A percentile compares a stretch with the other conserved stretches of the same genome.
These are phyloP conservation scores for Scyliorhinus canicula DNA, from an alignment of 2,797 vertebrate genomes.

Conservation along the genomic window DNA sequence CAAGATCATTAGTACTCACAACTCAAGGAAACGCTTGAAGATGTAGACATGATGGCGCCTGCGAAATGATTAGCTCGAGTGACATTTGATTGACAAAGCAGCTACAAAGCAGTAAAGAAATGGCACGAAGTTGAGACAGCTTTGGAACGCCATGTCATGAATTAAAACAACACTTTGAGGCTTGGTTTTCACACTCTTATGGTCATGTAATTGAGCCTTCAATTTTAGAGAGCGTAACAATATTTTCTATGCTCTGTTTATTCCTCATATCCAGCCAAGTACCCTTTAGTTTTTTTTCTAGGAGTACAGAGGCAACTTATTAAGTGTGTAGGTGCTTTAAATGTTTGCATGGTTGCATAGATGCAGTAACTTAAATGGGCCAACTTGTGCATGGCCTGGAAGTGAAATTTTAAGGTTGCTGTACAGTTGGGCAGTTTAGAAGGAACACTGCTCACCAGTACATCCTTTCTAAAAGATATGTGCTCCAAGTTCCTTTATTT, in stretches of 20 bases:
- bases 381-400: background rate
- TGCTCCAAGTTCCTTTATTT: background rate
- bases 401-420: background rate
- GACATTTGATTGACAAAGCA: background rate
- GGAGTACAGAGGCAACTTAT: background rate
- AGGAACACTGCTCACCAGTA: background rate
- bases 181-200: background rate
- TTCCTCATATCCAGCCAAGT: background rate
- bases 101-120: background rate
- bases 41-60: background rate
- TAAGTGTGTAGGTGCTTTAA: background rate
- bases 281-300: background rate
- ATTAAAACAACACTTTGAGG: background rate
- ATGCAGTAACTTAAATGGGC: background rate
- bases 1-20: background rate
- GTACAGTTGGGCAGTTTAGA: background rate
- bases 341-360: background rate
- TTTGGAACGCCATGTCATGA: background rate
- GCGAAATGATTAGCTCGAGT: background rate
- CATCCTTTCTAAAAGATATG: background rate
- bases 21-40: background rate
- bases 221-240: background rate
- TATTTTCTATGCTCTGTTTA: conserved; percentile 6
- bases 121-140: background rate
- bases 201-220: background rate